A percentile compares a stretch with the other conserved stretches of the same genome.
These are phyloP conservation scores for Leptoteleia sp. DNA, from an alignment of 1,140 invertebrate species.

Conservation along the genomic window DNA sequence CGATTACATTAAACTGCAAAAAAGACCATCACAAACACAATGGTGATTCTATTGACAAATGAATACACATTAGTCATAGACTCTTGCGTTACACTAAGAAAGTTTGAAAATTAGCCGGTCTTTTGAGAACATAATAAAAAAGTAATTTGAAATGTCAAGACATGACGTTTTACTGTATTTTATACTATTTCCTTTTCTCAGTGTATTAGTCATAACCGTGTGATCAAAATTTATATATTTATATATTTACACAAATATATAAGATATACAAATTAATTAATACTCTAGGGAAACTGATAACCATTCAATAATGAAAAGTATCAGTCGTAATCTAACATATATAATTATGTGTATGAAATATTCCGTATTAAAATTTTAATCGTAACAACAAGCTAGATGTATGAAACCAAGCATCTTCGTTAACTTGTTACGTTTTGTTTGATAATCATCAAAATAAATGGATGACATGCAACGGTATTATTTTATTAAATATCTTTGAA, in stretches of 20 bases:
- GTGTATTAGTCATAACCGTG: no score
- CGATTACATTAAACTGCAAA: no score
- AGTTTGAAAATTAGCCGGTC: no score
- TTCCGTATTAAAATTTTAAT: constrained; percentile 55
- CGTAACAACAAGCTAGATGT: constrained; percentile 36
- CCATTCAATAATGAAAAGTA: constrained; percentile 30
- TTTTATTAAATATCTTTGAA: constrained; percentile 23
- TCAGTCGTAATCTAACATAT: constrained; percentile 28
- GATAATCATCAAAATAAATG: constrained; percentile 53
- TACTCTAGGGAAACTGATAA: constrained; percentile 29
- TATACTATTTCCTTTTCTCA: no score
- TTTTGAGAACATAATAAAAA: no score
- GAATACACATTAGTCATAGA: no score
- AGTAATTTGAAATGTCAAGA: no score
- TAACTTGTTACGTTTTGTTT: constrained; percentile 46
- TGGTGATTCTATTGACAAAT: no score
- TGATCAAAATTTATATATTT: no score
- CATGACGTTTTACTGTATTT: no score
- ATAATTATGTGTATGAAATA: constrained; percentile 46
- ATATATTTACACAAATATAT: constrained; percentile 47
- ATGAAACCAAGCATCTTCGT: constrained; percentile 24
- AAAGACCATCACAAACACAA: no score
- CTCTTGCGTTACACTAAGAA: no score
- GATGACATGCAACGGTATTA: constrained; percentile 43
- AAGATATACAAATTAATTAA: constrained; percentile 42